A percentile compares a stretch with the other conserved stretches of the same genome.
These are phyloP conservation scores for Coptodon rendalli DNA, from an alignment of 2,113 vertebrate species.

Conservation along the genomic window DNA sequence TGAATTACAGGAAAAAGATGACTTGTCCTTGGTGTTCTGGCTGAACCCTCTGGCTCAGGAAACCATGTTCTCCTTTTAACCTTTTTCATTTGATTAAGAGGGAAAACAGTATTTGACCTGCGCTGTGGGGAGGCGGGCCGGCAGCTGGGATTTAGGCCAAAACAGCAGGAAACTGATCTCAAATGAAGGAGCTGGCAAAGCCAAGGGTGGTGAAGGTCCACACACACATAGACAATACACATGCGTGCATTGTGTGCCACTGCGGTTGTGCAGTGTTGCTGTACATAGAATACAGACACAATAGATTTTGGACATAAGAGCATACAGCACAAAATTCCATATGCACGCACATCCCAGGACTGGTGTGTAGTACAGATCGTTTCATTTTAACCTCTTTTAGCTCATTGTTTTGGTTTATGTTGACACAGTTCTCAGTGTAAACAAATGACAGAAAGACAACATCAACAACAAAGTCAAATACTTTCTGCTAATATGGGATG, in stretches of 20 bases:
- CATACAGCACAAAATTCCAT: neutral
- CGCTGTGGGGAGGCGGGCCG: neutral
- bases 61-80: constrained; percentile 53
- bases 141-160: constrained; percentile 48
- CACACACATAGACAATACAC: neutral
- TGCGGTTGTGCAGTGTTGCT: neutral
- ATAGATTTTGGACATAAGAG: neutral
- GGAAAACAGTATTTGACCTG: constrained; percentile 43
- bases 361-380: neutral
- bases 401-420: neutral
- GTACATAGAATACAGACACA: neutral
- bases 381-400: neutral
- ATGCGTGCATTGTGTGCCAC: neutral
- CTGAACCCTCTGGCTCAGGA: constrained; percentile 29
- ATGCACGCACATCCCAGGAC: neutral
- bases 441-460: neutral
- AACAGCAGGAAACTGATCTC: constrained; percentile 27
- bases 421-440: neutral
- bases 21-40: constrained; percentile 39
- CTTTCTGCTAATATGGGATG: neutral
- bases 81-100: constrained; percentile 58
- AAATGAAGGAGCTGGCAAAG: neutral
- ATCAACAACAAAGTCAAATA: neutral
- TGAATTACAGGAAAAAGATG: neutral
- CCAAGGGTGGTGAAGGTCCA: constrained; percentile 14